These are phyloP conservation scores for Micrastur ruficollis DNA, from an alignment of 2,797 vertebrate genomes.

Conservation along the genomic window DNA sequence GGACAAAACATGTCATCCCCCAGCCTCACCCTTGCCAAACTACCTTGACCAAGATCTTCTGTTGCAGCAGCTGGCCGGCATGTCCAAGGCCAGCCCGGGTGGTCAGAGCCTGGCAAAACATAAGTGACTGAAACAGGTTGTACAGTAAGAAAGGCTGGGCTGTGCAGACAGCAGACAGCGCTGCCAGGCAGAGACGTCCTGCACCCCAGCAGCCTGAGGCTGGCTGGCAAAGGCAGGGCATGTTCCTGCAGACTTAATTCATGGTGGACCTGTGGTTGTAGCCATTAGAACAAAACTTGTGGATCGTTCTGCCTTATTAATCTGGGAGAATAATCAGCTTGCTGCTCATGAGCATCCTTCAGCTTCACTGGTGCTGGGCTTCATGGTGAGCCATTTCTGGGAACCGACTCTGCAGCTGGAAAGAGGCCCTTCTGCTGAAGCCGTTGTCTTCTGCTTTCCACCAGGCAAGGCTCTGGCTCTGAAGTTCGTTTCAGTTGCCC, in stretches of 20 bases:
- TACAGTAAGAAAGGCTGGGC: not conserved
- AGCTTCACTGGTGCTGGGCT: not conserved
- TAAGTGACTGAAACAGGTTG: not conserved
- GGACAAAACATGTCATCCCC: not conserved
- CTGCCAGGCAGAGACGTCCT: not conserved
- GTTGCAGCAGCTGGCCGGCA: not conserved
- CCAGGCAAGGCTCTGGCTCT: not conserved
- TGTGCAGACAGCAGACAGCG: not conserved
- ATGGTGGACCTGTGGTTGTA: not conserved
- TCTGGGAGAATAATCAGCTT: not conserved
- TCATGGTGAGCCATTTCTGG: not conserved
- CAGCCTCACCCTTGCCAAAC: not conserved
- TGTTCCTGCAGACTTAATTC: not conserved
- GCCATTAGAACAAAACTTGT: not conserved
- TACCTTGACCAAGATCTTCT: not conserved
- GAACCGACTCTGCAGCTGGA: not conserved
- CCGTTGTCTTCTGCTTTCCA: not conserved
- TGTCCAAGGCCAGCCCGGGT: rapidly evolving
- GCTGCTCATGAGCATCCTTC: not conserved
- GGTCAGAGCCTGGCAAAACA: not conserved
- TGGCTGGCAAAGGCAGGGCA: not conserved
- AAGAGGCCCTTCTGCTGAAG: not conserved
- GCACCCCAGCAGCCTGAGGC: not conserved
- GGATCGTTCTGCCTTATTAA: not conserved
- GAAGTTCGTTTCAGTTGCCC: not conserved